Evolutionary conservation across 1,140 invertebrate species (phyloP).

Genomic region (Macrobrachium nipponense): DNA sequence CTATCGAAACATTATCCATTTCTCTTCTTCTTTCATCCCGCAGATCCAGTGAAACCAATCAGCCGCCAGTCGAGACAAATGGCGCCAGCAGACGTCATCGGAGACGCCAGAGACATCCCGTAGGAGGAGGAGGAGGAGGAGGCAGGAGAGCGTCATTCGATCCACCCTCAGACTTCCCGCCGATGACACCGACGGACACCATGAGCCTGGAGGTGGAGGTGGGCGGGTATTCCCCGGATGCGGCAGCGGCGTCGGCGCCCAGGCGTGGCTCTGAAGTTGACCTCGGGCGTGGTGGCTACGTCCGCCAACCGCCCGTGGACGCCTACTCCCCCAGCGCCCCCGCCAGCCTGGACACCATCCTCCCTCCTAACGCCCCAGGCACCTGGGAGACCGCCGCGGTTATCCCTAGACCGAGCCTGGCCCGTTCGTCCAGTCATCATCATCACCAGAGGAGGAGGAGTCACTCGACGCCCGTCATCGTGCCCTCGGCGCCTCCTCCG

Average conservation of each 20-base stretch:
- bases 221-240: conserved; percentile 29
- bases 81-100: neutral
- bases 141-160: neutral
- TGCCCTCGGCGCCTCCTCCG: no score
- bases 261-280: no score
- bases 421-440: neutral
- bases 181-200: neutral
- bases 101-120: neutral
- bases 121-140: neutral
- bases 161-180: neutral
- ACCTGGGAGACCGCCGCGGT: neutral
- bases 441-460: neutral
- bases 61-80: neutral
- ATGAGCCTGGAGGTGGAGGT: conserved; percentile 42
- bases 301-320: neutral
- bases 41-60: no score
- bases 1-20: neutral
- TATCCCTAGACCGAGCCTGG: neutral
- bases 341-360: neutral
- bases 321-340: conserved; percentile 9
- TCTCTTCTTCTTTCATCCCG: neutral
- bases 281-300: neutral
- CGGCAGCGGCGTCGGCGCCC: neutral
- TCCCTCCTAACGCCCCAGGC: neutral
- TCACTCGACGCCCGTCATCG: no score